Evolutionary conservation across 2,797 vertebrate genomes (phyloP).

Genomic region (Cottoperca gobio): DNA sequence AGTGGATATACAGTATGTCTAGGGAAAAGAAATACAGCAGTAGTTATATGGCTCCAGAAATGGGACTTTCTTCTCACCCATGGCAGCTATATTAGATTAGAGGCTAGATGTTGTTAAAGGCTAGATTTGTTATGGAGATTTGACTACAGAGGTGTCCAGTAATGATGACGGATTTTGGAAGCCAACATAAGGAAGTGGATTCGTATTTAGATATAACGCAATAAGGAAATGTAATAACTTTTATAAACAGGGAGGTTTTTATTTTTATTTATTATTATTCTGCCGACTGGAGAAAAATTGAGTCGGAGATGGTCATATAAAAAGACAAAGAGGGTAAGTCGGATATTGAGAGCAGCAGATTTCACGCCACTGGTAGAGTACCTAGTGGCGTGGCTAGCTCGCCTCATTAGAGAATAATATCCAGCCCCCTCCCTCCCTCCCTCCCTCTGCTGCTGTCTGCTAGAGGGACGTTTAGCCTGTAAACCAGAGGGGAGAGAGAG

Average conservation of each 20-base stretch:
- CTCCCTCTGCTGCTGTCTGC: constrained; percentile 42
- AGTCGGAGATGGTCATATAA: constrained; percentile 48
- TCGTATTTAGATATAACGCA: constrained; percentile 42
- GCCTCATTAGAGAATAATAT: constrained; percentile 83
- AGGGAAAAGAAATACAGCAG: constrained; percentile 42
- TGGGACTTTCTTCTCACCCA: constrained; percentile 30
- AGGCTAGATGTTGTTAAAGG: constrained; percentile 28
- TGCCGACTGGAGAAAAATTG: constrained; percentile 31
- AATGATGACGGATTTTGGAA: constrained; percentile 20
- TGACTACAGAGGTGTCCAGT: constrained; percentile 17
- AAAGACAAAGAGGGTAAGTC: constrained; percentile 56
- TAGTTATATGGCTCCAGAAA: constrained; percentile 40
- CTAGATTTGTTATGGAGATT: constrained; percentile 42
- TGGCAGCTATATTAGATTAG: constrained; percentile 37
- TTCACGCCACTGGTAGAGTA: constrained; percentile 65
- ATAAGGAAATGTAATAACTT: constrained; percentile 30
- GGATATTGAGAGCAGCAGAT: constrained; percentile 58
- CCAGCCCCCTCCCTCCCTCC: constrained; percentile 51
- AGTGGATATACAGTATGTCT: constrained; percentile 44
- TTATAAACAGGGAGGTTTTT: constrained; percentile 12
- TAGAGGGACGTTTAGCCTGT: constrained; percentile 70
- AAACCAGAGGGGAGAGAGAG: constrained; percentile 53
- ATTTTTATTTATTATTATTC: constrained; percentile 9
- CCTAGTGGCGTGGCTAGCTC: constrained; percentile 69
- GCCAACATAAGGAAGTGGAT: constrained; percentile 16